Evolutionary conservation across 2,113 vertebrate species (phyloP), one percentile per base, ranked within the genome.

Genomic region (Helogale parvula): DNA sequence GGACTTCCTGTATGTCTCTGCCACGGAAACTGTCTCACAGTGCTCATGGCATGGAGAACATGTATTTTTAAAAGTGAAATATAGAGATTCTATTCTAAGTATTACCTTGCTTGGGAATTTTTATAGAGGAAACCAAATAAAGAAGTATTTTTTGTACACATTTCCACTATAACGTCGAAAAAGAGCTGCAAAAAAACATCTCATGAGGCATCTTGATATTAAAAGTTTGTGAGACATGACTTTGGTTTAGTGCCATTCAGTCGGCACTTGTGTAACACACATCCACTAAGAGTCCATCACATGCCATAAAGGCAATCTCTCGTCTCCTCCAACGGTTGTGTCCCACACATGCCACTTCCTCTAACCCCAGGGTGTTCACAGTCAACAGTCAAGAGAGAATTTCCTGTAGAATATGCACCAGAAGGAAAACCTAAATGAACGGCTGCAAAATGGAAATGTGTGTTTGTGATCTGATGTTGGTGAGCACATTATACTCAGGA

Each of bases 231-330:
- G 4, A 91, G 92, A 87, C 23, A 31, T 8, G 3, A 7, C 35
- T 83, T 88, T 80, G 92, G 83, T 94, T 88, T 80, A 93, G 83
- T 95, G 84, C 38, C 47, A 66, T 21, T 93, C 45, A 45, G 29
- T 9, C 38, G 15, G 57, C 57, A 38, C 38, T 63, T 91, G 41
- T 15, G 19, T 7, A 31, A 63, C 11, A 38, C 17, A 63, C 31
- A 63, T 10, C 66, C 27, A 63, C 41, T 54, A 71, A 93, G 38
- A 7, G 27, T 66, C 66, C 45, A 16, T 7, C 15, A 38, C 11
- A 7, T 10, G 38, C 10, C 41, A 57, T 19, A 63, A 95, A 25
- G 23, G 29, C 60, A 47, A 52, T 74, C 87, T 69, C 31, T 90
- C 33, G 77, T 35, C 72, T 90, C 45, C 50, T 88, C 63, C 31